phyloP scores from a whole-genome alignment of 2,113 vertebrate genomes.

The Bettongia penicillata region DNA sequence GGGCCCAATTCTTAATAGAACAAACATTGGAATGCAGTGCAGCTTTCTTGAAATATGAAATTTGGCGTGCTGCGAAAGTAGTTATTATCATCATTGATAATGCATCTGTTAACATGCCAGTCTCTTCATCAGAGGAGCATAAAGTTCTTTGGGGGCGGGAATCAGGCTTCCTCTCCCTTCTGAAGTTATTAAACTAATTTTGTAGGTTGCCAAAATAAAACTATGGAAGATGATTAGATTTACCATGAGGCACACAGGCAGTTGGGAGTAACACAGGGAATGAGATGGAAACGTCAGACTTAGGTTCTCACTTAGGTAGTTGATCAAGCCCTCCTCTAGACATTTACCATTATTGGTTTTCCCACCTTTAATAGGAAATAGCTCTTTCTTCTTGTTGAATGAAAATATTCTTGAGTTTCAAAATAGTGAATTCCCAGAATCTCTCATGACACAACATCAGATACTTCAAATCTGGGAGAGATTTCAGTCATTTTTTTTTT shows the following conservation, averaged over 20 bases:
- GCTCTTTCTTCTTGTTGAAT: not conserved
- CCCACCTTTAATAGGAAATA: not conserved
- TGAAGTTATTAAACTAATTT: not conserved
- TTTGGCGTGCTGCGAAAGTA: constrained; percentile 17
- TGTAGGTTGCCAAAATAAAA: not conserved
- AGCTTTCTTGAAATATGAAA: constrained; percentile 51
- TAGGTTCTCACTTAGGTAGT: not conserved
- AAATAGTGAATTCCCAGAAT: not conserved
- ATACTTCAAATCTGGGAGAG: not conserved
- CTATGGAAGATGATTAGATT: not conserved
- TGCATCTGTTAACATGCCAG: not conserved
- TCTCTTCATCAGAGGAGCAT: not conserved
- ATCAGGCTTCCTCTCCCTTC: not conserved
- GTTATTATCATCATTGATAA: constrained; percentile 6
- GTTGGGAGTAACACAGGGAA: not conserved
- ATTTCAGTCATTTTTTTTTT: not conserved
- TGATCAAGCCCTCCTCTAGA: not conserved
- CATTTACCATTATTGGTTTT: not conserved
- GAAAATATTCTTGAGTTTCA: not conserved
- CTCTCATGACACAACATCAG: not conserved
- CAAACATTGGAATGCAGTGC: not conserved
- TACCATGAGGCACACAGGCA: not conserved
- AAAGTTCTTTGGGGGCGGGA: not conserved
- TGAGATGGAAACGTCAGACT: not conserved
- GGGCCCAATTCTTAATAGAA: constrained; percentile 12